Evolutionary conservation across 2,888 invertebrate genomes (phyloP).

Genomic region (Notodromas monacha): DNA sequence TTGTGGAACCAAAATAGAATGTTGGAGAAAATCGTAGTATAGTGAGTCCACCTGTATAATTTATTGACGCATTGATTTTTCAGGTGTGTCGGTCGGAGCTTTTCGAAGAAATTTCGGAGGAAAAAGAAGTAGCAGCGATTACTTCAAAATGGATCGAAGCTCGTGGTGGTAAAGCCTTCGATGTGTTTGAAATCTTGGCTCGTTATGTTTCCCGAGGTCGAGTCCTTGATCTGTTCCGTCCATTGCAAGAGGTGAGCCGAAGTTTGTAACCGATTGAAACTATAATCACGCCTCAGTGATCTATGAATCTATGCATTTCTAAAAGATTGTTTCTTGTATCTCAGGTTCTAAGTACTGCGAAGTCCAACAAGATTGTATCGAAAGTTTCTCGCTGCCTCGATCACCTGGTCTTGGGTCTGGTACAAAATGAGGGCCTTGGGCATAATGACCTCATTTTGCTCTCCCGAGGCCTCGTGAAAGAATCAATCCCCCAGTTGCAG

Average conservation of each 20-base stretch:
- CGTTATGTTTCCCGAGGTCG: conserved; percentile 40
- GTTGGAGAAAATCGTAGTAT: too few species aligned
- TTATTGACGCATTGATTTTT: conserved; percentile 6
- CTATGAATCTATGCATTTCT: too few species aligned
- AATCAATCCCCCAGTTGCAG: conserved; percentile 39
- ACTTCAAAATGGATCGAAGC: conserved; percentile 28
- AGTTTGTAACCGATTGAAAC: too few species aligned
- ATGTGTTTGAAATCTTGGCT: conserved; percentile 46
- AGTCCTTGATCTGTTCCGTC: conserved; percentile 37
- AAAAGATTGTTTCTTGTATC: too few species aligned
- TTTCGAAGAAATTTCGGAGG: conserved; percentile 55
- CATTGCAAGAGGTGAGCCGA: conserved; percentile 41
- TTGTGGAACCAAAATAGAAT: not conserved
- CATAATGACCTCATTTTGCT: conserved; percentile 40
- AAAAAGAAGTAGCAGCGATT: conserved; percentile 61
- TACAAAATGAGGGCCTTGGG: conserved; percentile 40
- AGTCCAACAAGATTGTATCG: conserved; percentile 39
- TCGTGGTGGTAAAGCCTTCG: conserved; percentile 37
- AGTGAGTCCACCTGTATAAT: too few species aligned
- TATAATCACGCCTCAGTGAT: too few species aligned
- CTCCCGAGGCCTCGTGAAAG: conserved; percentile 41
- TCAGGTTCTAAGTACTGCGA: conserved; percentile 30
- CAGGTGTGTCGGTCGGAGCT: conserved; percentile 51
- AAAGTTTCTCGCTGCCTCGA: conserved; percentile 49
- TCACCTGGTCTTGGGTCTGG: conserved; percentile 42